Evolutionary conservation across 2,888 invertebrate genomes (phyloP), one percentile per base, ranked within the genome.

Genomic region (Dicranocentrus wangi): DNA sequence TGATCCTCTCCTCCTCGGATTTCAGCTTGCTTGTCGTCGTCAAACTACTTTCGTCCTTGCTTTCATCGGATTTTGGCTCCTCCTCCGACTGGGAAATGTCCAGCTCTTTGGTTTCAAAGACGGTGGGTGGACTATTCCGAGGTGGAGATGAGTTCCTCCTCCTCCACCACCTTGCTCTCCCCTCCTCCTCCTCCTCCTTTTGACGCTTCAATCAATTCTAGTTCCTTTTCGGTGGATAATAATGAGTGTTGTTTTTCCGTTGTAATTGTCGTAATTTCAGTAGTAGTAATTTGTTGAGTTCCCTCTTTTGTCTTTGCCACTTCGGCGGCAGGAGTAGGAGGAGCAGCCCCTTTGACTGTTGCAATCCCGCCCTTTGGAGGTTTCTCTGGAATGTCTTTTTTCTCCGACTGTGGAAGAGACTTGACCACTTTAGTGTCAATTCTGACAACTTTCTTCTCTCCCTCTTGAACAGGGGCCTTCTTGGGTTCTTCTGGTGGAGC

Each of bases 131-230:
- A 68, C 83, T 83, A n/a, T 83, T n/a, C 83, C 0, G 83, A 83
- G 8, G 79, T 83, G 15, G 80, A 80, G n/a, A 81, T 94, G 87
- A 94, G 94, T 89, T 94, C 82, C 17, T 79, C 73, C 23, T 82
- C 79, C 0, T 71, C 76, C 23, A 66, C 47, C 66, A 66, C 47
- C 66, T 66, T 75, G n/a, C 23, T 47, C 65, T 68, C 73, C 10
- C 82, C 17, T 79, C 73, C 23, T 82, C 79, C 0, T 71, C 76
- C 23, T n/a, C n/a, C n/a, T 5, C 61, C 68, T 55, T 81, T 78
- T 28, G 42, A 58, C 3, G 63, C 19, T n/a, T 43, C 63, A 8
- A 63, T 21, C 13, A 68, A 19, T 23, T 55, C 79, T 23, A 75
- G 79, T 25, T 69, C 76, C 39, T 70, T 72, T 42, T 58, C 77